Percentiles rank a stretch among this genome's conserved stretches.
phyloP scores from a whole-genome alignment of 2,888 invertebrate genomes.

The Clitarchus hookeri region DNA sequence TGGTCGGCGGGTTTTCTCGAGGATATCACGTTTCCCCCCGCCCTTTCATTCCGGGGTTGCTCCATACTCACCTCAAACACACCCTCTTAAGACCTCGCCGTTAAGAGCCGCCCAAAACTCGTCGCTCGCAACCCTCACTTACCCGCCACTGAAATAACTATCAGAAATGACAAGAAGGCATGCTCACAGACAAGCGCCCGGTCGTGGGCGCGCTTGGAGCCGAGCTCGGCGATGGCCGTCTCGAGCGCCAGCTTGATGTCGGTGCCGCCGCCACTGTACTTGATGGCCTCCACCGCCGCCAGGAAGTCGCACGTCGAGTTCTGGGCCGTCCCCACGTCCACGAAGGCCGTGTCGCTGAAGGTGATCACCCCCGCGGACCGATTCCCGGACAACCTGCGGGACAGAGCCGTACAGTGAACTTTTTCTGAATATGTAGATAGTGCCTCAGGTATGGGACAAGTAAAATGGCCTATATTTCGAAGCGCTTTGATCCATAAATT shows the following conservation, averaged over 20 bases:
- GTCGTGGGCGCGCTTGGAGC: background rate
- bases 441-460: no score
- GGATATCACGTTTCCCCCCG: no score
- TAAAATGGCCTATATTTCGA: no score
- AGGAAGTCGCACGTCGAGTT: conserved; percentile 15
- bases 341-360: conserved; percentile 1
- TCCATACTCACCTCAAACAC: no score
- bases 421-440: no score
- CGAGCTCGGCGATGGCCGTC: conserved; percentile 3
- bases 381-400: conserved; percentile 20
- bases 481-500: no score
- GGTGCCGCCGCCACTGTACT: conserved; percentile 23
- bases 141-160: no score
- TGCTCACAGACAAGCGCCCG: conserved; percentile 31
- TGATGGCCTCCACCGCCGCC: background rate
- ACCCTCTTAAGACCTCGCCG: no score
- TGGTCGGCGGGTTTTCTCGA: no score
- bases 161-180: background rate
- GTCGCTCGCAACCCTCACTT: no score
- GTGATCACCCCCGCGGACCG: conserved; percentile 30
- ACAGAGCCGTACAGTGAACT: background rate
- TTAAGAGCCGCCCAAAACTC: no score
- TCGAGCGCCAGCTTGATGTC: conserved; percentile 20
- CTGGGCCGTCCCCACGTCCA: background rate
- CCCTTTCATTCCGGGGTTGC: no score